phyloP scores from a whole-genome alignment of 2,797 vertebrate genomes.

The Margarornis squamiger region DNA sequence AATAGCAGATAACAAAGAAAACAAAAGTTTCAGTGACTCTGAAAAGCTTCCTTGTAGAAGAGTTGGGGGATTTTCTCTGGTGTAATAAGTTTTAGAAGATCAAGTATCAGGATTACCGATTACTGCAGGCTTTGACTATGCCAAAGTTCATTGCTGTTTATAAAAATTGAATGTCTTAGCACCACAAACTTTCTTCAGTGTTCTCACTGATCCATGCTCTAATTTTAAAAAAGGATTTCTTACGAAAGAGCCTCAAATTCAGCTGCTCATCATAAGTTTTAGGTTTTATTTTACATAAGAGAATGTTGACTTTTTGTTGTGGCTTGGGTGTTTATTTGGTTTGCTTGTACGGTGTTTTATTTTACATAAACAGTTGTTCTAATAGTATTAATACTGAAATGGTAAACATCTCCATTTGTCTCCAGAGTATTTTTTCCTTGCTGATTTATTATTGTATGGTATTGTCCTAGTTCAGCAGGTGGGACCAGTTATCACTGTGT shows the following conservation, averaged over 20 bases:
- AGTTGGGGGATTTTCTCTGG: neutral
- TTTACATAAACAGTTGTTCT: constrained; percentile 43
- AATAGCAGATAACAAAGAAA: neutral
- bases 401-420: constrained; percentile 4
- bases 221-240: neutral
- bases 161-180: neutral
- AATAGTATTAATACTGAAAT: neutral
- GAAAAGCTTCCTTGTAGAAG: neutral
- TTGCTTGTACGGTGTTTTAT: neutral
- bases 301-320: neutral
- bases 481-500: too few species aligned
- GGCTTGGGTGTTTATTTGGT: neutral
- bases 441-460: constrained; percentile 22
- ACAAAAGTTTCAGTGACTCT: neutral
- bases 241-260: neutral
- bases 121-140: neutral
- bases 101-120: neutral
- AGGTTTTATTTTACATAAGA: neutral
- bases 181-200: neutral
- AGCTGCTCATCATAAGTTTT: neutral
- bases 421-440: constrained; percentile 24
- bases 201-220: neutral
- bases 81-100: neutral
- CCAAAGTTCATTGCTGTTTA: neutral
- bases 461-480: too few species aligned